Conservation (phyloP, 2,113 vertebrate genomes). For the Motacilla alba region DNA sequence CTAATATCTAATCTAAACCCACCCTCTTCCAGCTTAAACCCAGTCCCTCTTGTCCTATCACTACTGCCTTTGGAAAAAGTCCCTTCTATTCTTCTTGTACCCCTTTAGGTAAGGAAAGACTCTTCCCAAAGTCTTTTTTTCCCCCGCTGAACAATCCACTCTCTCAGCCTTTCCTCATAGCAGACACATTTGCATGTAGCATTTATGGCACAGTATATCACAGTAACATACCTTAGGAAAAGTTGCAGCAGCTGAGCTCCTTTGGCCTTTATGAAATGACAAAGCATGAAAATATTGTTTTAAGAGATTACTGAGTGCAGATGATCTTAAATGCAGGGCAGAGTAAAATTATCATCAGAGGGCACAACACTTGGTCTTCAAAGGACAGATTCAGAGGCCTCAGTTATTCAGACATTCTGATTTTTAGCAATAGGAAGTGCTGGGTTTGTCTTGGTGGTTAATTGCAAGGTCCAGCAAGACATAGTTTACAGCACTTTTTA, state of each 20-base stretch:
- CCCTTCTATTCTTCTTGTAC: not conserved
- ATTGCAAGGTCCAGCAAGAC: not conserved
- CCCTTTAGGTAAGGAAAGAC: not conserved
- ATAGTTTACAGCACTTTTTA: not conserved
- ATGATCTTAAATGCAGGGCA: not conserved
- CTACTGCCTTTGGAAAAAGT: not conserved
- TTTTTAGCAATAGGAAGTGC: not conserved
- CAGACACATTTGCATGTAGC: not conserved
- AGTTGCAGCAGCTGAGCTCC: not conserved
- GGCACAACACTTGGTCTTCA: not conserved
- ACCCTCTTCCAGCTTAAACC: not conserved
- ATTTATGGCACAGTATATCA: not conserved
- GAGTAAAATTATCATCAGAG: not conserved
- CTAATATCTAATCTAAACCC: not conserved
- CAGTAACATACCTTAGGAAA: not conserved
- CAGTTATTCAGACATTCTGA: not conserved
- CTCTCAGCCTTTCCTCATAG: not conserved
- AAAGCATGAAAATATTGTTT: not conserved
- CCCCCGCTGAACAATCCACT: not conserved
- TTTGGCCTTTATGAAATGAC: not conserved
- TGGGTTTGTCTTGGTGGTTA: not conserved
- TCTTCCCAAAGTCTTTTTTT: not conserved
- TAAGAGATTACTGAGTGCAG: not conserved
- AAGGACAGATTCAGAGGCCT: not conserved
- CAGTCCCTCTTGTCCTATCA: not conserved